phyloP scores from a whole-genome alignment of 2,888 invertebrate genomes.

The Prosopocoilus inquinatus region DNA sequence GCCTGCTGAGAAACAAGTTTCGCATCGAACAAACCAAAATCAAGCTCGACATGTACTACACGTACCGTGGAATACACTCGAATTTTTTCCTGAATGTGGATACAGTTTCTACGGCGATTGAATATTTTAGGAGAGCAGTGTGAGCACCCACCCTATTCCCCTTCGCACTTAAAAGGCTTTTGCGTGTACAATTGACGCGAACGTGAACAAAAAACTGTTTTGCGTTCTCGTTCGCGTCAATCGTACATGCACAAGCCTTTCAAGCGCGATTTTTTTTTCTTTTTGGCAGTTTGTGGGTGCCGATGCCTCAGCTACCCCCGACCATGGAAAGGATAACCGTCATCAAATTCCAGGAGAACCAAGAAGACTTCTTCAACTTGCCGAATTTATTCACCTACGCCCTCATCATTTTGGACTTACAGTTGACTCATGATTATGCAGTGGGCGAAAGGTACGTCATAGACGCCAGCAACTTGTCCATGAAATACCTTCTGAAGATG shows the following conservation, averaged over 20 bases:
- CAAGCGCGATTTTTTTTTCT: no score
- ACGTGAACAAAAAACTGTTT: no score
- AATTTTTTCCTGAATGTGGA: background rate
- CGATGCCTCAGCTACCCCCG: background rate
- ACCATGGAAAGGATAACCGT: background rate
- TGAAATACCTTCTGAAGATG: background rate
- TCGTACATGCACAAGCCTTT: no score
- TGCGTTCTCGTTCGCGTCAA: no score
- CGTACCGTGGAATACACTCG: background rate
- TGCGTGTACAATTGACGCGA: no score
- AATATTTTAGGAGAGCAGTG: background rate
- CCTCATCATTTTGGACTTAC: background rate
- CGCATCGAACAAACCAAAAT: background rate
- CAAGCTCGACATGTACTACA: background rate
- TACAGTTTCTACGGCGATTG: background rate
- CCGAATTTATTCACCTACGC: background rate
- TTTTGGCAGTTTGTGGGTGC: background rate
- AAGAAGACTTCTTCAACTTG: background rate
- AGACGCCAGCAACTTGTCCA: background rate
- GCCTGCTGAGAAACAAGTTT: background rate
- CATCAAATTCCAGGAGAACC: background rate
- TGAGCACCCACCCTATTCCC: background rate
- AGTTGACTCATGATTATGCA: background rate
- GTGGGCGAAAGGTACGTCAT: background rate
- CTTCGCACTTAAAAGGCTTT: no score